A percentile compares a stretch with the other conserved stretches of the same genome.
These are phyloP conservation scores for Neosilurus mollespiculum DNA, from an alignment of 2,797 vertebrate species.

Conservation along the genomic window DNA sequence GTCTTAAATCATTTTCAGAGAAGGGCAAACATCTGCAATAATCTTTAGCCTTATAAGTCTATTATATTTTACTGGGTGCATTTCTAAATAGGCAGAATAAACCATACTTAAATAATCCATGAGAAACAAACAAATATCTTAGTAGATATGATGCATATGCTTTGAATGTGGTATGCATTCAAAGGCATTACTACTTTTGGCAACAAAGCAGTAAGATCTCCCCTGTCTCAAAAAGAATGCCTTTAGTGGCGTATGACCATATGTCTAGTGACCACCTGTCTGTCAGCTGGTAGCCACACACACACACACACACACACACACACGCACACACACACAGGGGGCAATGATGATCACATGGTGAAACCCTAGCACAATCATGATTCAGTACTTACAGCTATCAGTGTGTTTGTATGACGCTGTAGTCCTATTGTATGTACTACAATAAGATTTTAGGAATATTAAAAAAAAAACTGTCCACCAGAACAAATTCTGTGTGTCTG, in stretches of 20 bases:
- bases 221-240: conserved; percentile 4
- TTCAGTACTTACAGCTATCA: neutral
- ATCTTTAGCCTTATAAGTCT: conserved; percentile 3
- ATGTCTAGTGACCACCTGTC: conserved; percentile 25
- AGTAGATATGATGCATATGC: neutral
- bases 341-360: conserved; percentile 8
- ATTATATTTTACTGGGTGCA: neutral
- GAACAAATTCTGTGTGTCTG: neutral
- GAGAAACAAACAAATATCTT: neutral
- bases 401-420: neutral
- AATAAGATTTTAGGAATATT: neutral
- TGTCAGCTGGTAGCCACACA: conserved; percentile 26
- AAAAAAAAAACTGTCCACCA: neutral
- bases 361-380: neutral
- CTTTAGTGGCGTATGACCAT: conserved; percentile 20
- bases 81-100: neutral
- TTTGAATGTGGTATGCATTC: neutral
- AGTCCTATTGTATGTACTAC: neutral
- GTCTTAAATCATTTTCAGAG: conserved; percentile 17
- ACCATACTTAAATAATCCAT: neutral
- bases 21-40: neutral
- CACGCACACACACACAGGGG: conserved; percentile 1
- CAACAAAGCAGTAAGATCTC: conserved; percentile 13
- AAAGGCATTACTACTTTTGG: neutral
- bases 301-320: neutral